Evolutionary conservation across 2,797 vertebrate species (phyloP).

Genomic region (Phalloptychus januarius): DNA sequence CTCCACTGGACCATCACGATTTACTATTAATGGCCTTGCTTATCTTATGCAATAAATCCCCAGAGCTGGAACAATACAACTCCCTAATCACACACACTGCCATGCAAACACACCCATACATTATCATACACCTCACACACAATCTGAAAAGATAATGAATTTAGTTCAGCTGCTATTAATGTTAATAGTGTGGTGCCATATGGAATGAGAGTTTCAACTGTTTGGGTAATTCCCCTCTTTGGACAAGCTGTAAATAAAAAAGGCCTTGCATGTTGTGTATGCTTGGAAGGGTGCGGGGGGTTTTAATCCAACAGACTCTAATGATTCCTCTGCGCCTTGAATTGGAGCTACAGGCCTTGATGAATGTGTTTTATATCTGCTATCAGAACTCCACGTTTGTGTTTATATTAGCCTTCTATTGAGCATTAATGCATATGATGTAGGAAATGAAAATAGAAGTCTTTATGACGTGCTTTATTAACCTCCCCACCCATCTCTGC

Average conservation of each 20-base stretch:
- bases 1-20: constrained; percentile 65
- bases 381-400: constrained; percentile 48
- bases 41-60: constrained; percentile 74
- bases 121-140: constrained; percentile 56
- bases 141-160: constrained; percentile 75
- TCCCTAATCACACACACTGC: constrained; percentile 68
- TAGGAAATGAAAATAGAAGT: constrained; percentile 50
- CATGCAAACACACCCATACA: constrained; percentile 45
- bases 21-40: constrained; percentile 71
- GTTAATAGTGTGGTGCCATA: constrained; percentile 74
- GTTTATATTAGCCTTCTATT: constrained; percentile 41
- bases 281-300: constrained; percentile 27
- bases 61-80: constrained; percentile 73
- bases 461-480: constrained; percentile 70
- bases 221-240: constrained; percentile 77
- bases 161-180: constrained; percentile 74
- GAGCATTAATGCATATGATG: constrained; percentile 47
- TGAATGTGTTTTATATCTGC: constrained; percentile 61
- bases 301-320: constrained; percentile 72
- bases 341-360: constrained; percentile 42
- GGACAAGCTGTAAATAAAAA: constrained; percentile 76
- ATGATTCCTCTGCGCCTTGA: constrained; percentile 60
- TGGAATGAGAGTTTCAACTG: constrained; percentile 65
- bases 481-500: constrained; percentile 60
- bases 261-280: constrained; percentile 58